Conservation (phyloP, 1,140 invertebrate species). For the Sitobion miscanthi region DNA sequence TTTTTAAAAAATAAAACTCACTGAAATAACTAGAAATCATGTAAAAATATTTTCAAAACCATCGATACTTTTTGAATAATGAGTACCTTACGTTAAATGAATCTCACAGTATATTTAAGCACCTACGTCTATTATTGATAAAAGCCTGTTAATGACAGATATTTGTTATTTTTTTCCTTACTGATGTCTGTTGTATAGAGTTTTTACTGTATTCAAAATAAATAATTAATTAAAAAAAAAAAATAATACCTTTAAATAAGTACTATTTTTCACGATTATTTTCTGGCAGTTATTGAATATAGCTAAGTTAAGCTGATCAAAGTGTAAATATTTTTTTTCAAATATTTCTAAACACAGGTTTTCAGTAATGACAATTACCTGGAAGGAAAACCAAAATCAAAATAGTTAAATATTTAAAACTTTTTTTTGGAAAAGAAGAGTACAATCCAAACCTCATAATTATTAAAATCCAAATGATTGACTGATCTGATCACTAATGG, state of each 20-base stretch:
- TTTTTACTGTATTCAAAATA: not conserved
- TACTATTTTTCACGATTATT: conserved; percentile 22
- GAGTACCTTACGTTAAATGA: no score
- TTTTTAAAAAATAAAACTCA: no score
- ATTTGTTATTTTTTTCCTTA: no score
- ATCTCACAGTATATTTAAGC: no score
- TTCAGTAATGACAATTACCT: conserved; percentile 46
- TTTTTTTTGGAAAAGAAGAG: no score
- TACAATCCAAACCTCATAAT: conserved; percentile 12
- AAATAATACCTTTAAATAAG: conserved; percentile 34
- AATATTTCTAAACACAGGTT: conserved; percentile 27
- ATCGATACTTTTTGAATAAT: no score
- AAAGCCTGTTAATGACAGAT: not conserved
- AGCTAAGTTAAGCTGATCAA: conserved; percentile 10
- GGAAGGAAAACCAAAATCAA: not conserved
- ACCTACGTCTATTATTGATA: no score
- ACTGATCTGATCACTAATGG: not conserved
- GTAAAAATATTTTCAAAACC: no score
- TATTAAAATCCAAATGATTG: conserved; percentile 29
- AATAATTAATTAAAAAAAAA: not conserved
- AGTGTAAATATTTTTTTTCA: not conserved
- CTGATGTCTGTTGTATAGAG: not conserved
- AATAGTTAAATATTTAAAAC: not conserved
- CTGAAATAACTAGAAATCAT: no score
- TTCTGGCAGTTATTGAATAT: conserved; percentile 50